A percentile compares a stretch with the other conserved stretches of the same genome.
Evolutionary conservation across 2,113 vertebrate genomes (phyloP).

Genomic region (Oreochromis niloticus): DNA sequence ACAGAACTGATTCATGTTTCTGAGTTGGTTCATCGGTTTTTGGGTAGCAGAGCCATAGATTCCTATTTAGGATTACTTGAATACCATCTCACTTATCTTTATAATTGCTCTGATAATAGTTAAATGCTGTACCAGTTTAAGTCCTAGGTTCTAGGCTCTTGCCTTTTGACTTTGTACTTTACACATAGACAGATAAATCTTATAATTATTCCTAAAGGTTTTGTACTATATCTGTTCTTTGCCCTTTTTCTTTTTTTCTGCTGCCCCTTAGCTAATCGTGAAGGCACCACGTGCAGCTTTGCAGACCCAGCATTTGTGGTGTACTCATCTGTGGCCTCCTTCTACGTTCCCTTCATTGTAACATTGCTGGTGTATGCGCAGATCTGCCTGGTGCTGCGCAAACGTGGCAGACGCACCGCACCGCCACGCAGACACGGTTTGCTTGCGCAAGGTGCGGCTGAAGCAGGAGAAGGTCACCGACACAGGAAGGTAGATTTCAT

Average conservation of each 20-base stretch:
- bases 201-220: background rate
- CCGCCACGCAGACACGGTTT: slow-evolving; percentile 43
- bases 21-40: accelerated
- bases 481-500: slow-evolving; percentile 48
- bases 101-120: background rate
- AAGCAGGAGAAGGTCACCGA: slow-evolving; percentile 30
- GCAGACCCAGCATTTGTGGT: slow-evolving; percentile 75
- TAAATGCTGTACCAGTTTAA: background rate
- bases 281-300: slow-evolving; percentile 69
- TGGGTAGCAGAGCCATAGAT: accelerated
- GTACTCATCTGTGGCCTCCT: slow-evolving; percentile 76
- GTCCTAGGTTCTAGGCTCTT: background rate
- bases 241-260: background rate
- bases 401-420: slow-evolving; percentile 66
- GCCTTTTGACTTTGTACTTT: background rate
- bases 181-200: background rate
- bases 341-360: slow-evolving; percentile 77
- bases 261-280: slow-evolving; percentile 41
- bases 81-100: background rate
- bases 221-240: background rate
- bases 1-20: background rate
- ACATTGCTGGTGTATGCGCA: slow-evolving; percentile 75
- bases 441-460: background rate
- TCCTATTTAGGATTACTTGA: background rate
- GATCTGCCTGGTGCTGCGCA: slow-evolving; percentile 75